A percentile compares a stretch with the other conserved stretches of the same genome.
These are phyloP conservation scores for Mesorhabditis spiculigera DNA, from an alignment of 2,888 invertebrate species.

Conservation along the genomic window DNA sequence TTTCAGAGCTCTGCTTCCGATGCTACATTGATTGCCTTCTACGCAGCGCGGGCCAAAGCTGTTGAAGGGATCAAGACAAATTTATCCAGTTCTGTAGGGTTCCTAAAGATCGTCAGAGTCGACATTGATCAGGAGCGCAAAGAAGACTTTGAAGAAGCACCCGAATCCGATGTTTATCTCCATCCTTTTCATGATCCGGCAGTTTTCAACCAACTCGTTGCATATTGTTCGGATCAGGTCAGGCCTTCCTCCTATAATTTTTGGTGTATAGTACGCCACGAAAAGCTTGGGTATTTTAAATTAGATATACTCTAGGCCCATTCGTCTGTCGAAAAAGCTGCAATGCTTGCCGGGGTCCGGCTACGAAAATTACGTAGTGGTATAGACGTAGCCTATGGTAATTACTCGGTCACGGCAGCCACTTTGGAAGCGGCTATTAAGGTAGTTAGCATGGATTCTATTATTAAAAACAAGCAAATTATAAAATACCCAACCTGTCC, in stretches of 20 bases:
- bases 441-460: slow-evolving; percentile 11
- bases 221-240: slow-evolving; percentile 63
- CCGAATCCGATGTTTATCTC: slow-evolving; percentile 10
- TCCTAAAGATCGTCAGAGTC: neutral
- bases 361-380: slow-evolving; percentile 70
- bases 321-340: slow-evolving; percentile 56
- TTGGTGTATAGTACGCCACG: too few species aligned
- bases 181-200: slow-evolving; percentile 46
- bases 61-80: slow-evolving; percentile 25
- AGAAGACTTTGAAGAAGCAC: neutral
- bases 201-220: slow-evolving; percentile 59
- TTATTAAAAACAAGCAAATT: neutral
- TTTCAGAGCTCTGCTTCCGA: slow-evolving; percentile 81
- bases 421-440: slow-evolving; percentile 68
- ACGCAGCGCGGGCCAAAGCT: slow-evolving; percentile 63
- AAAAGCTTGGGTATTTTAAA: too few species aligned
- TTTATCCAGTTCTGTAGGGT: neutral
- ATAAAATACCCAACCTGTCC: too few species aligned
- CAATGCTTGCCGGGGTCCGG: slow-evolving; percentile 74
- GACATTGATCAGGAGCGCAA: neutral
- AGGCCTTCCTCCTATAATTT: neutral
- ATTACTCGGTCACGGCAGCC: slow-evolving; percentile 71
- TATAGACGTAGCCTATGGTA: slow-evolving; percentile 64
- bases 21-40: slow-evolving; percentile 76
- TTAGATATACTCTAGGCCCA: neutral